phyloP scores from a whole-genome alignment of 2,888 invertebrate genomes.

The Smittia sp. region DNA sequence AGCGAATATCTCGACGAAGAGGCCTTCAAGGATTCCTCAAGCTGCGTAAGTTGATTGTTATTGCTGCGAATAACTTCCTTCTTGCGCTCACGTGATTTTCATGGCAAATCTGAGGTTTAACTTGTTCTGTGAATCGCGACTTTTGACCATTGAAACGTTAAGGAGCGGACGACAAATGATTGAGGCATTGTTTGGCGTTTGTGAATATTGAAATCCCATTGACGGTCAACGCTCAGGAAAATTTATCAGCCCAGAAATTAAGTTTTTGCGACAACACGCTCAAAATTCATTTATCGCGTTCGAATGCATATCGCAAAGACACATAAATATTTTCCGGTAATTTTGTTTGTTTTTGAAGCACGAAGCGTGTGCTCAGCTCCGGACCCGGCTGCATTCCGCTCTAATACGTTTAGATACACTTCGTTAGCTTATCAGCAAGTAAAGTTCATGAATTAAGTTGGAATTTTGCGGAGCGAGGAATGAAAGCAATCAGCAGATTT shows the following conservation, averaged over 20 bases:
- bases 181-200: too few species aligned
- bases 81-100: background rate
- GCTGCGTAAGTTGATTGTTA: constrained; percentile 11
- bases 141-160: too few species aligned
- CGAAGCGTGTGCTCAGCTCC: background rate
- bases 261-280: background rate
- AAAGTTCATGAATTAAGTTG: background rate
- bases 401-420: background rate
- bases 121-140: background rate
- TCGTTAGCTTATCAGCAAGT: background rate
- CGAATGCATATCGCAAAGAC: too few species aligned
- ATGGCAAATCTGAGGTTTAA: background rate
- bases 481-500: background rate
- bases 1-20: constrained; percentile 1
- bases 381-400: background rate
- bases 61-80: background rate
- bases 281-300: background rate
- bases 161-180: too few species aligned
- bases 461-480: background rate
- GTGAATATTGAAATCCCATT: too few species aligned
- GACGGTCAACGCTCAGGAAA: background rate
- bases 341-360: background rate
- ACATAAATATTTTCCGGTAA: background rate
- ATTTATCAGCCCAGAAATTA: background rate
- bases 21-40: constrained; percentile 27